These are phyloP conservation scores for Sclerodermus sp. DNA, from an alignment of 2,888 invertebrate genomes.

Conservation along the genomic window DNA sequence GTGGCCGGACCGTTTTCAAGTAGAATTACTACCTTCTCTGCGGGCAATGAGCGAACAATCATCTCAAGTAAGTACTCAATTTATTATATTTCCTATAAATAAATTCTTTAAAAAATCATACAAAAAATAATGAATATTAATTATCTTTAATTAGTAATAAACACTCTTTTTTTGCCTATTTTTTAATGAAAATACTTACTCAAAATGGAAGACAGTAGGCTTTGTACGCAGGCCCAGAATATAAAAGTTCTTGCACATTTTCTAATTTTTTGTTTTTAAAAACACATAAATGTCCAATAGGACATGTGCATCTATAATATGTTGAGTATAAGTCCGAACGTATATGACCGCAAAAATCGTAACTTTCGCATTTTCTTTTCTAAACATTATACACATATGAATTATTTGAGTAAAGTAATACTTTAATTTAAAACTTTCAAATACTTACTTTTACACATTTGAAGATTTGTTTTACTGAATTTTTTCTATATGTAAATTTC, in stretches of 20 bases:
- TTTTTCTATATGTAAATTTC: constrained; percentile 41
- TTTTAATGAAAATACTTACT: no score
- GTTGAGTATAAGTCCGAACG: constrained; percentile 63
- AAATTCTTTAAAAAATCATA: background rate
- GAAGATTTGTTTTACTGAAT: constrained; percentile 52
- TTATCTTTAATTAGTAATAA: background rate
- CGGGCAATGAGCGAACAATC: constrained; percentile 74
- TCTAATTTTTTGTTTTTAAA: constrained; percentile 57
- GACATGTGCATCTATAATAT: constrained; percentile 68
- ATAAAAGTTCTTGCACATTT: constrained; percentile 63
- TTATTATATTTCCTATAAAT: background rate
- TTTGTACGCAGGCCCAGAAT: constrained; percentile 62
- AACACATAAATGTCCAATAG: constrained; percentile 64
- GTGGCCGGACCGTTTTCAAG: constrained; percentile 76
- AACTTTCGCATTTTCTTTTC: constrained; percentile 60
- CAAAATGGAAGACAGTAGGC: constrained; percentile 59
- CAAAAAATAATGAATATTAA: background rate
- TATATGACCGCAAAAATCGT: constrained; percentile 67
- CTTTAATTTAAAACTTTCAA: background rate
- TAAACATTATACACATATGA: constrained; percentile 32
- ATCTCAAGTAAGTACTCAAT: constrained; percentile 65
- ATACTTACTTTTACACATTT: constrained; percentile 55
- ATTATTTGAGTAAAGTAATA: constrained; percentile 1
- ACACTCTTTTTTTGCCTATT: no score
- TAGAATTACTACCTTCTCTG: constrained; percentile 72